phyloP scores from a whole-genome alignment of 2,797 vertebrate species.

The Babyrousa celebensis region DNA sequence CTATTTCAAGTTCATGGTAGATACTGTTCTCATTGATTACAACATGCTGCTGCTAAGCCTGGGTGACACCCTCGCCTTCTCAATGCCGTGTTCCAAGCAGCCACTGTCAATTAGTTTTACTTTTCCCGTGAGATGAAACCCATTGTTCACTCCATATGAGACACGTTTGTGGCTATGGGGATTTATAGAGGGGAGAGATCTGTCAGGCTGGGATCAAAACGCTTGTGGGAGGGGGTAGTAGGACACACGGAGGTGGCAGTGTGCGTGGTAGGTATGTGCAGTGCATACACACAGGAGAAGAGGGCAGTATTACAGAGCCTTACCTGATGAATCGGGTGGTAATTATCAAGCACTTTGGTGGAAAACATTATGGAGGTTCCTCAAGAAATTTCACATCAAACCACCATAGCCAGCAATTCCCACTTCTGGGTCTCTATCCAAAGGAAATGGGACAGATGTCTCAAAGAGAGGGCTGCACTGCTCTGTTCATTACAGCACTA shows the following conservation, averaged over 20 bases:
- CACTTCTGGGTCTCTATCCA: background rate
- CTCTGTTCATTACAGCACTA: background rate
- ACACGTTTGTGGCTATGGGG: background rate
- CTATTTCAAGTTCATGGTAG: background rate
- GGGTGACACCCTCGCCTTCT: background rate
- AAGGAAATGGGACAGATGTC: background rate
- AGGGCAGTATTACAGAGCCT: background rate
- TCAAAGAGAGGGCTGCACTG: background rate
- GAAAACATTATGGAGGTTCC: background rate
- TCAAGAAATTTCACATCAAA: background rate
- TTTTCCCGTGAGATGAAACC: background rate
- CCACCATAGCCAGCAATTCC: background rate
- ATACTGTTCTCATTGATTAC: background rate
- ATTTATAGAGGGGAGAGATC: background rate
- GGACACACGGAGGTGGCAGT: background rate
- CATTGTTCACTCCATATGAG: background rate
- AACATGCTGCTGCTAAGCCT: background rate
- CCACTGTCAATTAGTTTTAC: background rate
- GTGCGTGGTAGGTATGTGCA: background rate
- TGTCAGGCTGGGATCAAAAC: background rate
- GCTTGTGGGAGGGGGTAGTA: background rate
- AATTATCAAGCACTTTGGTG: conserved; percentile 36
- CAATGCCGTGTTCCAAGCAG: background rate
- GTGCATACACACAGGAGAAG: background rate
- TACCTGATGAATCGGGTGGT: background rate